These are phyloP conservation scores for Philonicus albiceps DNA, from an alignment of 2,888 invertebrate species.

Conservation along the genomic window DNA sequence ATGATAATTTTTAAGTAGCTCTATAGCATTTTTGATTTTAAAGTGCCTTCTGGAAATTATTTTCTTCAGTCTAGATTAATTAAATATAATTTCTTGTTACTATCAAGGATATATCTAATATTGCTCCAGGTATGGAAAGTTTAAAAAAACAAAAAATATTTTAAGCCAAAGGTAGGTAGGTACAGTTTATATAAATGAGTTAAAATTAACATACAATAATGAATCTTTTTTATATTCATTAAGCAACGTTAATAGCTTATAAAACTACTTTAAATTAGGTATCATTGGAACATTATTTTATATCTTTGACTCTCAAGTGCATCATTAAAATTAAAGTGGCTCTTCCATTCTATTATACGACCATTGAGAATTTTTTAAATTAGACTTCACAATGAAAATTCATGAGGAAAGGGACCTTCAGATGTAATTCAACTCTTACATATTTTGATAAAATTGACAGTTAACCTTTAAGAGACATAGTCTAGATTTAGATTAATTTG, in stretches of 20 bases:
- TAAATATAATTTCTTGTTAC: neutral
- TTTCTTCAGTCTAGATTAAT: neutral
- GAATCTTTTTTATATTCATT: neutral
- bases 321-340: neutral
- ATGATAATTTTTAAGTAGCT: neutral
- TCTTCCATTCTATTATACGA: neutral
- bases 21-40: neutral
- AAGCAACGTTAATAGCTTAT: neutral
- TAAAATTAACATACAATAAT: neutral
- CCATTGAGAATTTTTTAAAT: neutral
- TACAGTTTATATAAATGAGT: neutral
- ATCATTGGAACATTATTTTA: neutral
- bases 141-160: neutral
- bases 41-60: neutral
- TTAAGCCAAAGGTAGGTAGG: neutral
- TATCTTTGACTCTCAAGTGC: neutral
- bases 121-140: neutral
- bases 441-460: neutral
- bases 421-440: neutral
- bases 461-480: neutral
- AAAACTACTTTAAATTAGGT: neutral
- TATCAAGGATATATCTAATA: neutral
- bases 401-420: neutral
- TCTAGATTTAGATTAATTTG: neutral
- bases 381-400: neutral